phyloP scores from a whole-genome alignment of 92 coral and sea anemone genomes.

The Siderastrea radians region DNA sequence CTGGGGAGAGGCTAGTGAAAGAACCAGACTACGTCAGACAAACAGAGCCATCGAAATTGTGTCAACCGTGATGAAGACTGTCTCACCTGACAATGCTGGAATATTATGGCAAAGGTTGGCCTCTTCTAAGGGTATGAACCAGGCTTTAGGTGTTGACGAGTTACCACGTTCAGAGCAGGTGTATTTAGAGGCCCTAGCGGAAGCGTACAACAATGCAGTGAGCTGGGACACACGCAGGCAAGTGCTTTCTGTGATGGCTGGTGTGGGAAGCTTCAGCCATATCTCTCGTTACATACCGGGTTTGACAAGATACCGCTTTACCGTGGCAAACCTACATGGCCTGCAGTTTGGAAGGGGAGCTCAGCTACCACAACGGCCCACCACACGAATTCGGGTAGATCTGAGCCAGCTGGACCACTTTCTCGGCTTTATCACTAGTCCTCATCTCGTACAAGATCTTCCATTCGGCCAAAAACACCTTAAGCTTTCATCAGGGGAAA shows the following conservation, averaged over 20 bases:
- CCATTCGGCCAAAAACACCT: too few species aligned
- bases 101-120: constrained; percentile 27
- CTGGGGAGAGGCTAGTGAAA: background rate
- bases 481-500: too few species aligned
- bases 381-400: too few species aligned
- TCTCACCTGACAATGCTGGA: constrained; percentile 24
- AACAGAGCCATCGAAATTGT: constrained; percentile 8
- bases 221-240: constrained; percentile 49
- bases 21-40: constrained; percentile 13
- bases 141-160: constrained; percentile 34
- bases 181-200: constrained; percentile 48
- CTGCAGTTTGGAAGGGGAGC: constrained; percentile 47
- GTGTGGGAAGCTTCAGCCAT: constrained; percentile 34
- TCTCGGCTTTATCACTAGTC: too few species aligned
- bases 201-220: constrained; percentile 2
- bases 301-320: constrained; percentile 38
- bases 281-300: constrained; percentile 26
- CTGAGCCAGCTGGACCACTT: too few species aligned
- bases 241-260: constrained; percentile 19
- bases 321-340: constrained; percentile 47
- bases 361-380: constrained; percentile 14
- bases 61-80: background rate
- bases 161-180: constrained; percentile 9
- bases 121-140: constrained; percentile 38
- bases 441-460: too few species aligned